Percentiles rank a stretch among this genome's conserved stretches.
These are phyloP conservation scores for Toxotes chatareus DNA, from an alignment of 2,113 vertebrate genomes.

Conservation along the genomic window DNA sequence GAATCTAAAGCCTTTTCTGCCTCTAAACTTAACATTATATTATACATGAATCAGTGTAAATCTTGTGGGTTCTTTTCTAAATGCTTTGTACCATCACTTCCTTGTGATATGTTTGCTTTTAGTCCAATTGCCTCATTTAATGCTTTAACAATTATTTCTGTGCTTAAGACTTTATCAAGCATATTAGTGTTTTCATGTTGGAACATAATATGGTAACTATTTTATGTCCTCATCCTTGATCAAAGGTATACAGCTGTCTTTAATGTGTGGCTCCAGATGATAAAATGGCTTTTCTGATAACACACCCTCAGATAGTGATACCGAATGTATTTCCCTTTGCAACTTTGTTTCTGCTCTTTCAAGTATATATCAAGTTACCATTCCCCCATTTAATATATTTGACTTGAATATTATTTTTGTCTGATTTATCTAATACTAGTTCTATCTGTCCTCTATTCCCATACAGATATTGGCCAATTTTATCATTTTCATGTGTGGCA, in stretches of 20 bases:
- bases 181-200: neutral
- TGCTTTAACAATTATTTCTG: no score
- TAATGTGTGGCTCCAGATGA: neutral
- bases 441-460: slow-evolving; percentile 31
- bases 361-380: neutral
- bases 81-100: no score
- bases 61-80: no score
- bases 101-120: no score
- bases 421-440: neutral
- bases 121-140: no score
- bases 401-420: neutral
- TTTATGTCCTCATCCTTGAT: no score
- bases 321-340: neutral
- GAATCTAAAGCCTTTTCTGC: no score
- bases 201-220: no score
- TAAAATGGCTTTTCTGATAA: neutral
- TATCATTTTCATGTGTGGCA: slow-evolving; percentile 97
- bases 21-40: no score
- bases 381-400: neutral
- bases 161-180: no score
- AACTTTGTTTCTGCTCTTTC: neutral
- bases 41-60: no score
- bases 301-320: neutral
- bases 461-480: slow-evolving; percentile 94
- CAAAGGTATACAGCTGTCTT: neutral